These are phyloP conservation scores for Martes martes DNA, from an alignment of 2,113 vertebrate species.

Conservation along the genomic window DNA sequence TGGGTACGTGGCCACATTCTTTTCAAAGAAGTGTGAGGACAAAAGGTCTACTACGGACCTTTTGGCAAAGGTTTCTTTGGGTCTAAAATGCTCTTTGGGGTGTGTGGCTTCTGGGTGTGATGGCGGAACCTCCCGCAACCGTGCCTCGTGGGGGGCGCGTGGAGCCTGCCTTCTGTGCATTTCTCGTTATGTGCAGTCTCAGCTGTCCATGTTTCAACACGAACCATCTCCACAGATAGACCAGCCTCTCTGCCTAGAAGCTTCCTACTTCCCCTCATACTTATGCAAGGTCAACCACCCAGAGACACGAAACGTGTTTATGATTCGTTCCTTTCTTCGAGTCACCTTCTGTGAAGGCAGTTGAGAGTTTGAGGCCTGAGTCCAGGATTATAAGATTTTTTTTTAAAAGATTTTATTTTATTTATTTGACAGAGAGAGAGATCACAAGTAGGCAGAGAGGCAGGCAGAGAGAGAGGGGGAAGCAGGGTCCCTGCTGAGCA, in stretches of 20 bases:
- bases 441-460: too few species aligned
- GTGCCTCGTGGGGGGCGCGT: accelerated
- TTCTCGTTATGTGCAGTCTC: background rate
- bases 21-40: background rate
- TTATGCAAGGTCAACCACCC: background rate
- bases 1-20: background rate
- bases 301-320: background rate
- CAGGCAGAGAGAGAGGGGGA: too few species aligned
- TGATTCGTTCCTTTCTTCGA: background rate
- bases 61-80: background rate
- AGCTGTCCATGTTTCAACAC: background rate
- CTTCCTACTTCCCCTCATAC: background rate
- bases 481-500: too few species aligned
- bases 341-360: background rate
- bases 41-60: background rate
- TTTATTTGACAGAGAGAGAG: too few species aligned
- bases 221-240: background rate
- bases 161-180: too few species aligned
- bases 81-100: background rate
- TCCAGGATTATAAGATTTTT: background rate
- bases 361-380: background rate
- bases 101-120: background rate
- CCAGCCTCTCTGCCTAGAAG: background rate
- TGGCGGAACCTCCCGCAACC: background rate
- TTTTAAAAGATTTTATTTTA: too few species aligned